Base-by-base conservation (phyloP, 2,797 vertebrate species). In the Sandelia bainsii region DNA sequence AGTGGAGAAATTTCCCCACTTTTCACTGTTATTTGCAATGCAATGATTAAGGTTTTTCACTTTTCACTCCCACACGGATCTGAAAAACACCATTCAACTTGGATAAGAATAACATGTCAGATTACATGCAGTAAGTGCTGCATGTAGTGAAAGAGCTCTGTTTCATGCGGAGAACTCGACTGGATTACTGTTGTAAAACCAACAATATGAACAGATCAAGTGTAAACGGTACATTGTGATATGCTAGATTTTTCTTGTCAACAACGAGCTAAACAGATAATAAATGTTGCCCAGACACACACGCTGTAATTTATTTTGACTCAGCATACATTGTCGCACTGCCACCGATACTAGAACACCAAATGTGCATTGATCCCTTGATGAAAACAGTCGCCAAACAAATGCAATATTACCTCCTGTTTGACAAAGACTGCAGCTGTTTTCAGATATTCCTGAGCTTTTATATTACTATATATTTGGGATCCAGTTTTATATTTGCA, bases 31-130 rank as follows among this genome's bases (percentile, higher is more conserved):
- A 68, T 71, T 68, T 82, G 53, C 54, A 44, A 48, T 0, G 25
- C 11, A 32, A 7, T 57, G 54, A 75, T 75, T 61, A 82, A 68
- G 51, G 75, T 72, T 79, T 82, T 72, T 69, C 67, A 68, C 67
- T 46, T 63, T n/a, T 54, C 32, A 17, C 71, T 67, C 75, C 75
- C 62, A 71, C 75, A 17, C 62, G 48, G 52, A 50, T 1, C 8
- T 8, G 22, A 51, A 49, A 60, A 9, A 62, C 48, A 62, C 70
- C 49, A 20, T 45, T 49, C 46, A 52, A 44, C 39, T 9, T 59
- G 44, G 8, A 9, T 48, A 68, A 54, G 44, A 72, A 17, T 32
- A 61, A 56, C 17, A 37, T 9, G 45, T 42, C 40, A 22, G 50
- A 48, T 14, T 40, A 45, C 58, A 27, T 51, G 40, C 25, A 39